Base-by-base conservation (phyloP, 2,113 vertebrate species). In the Seriola dumerili region DNA sequence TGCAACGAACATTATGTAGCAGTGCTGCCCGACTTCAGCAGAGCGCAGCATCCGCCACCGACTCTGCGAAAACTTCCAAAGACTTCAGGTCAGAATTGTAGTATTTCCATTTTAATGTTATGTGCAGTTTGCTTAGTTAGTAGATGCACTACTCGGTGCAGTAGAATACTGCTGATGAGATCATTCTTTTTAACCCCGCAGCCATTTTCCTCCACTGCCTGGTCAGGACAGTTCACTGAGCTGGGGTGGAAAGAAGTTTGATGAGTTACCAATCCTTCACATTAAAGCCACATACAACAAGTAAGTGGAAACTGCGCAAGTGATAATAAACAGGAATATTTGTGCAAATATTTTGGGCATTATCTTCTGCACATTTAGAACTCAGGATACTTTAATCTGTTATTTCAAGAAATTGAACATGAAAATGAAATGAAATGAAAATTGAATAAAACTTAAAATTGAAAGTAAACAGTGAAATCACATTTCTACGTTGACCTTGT, bases 201-300 rank as follows among this genome's bases (percentile, higher is more conserved):
- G 98, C 87, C 72, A 88, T 46, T 91, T 90, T 8, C 95, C 97
- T 74, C 96, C 98, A 2, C 1, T 96, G 16, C 96, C 95, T 1
- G 96, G 95, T 32, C 86, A 97, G 72, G 95, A 96, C 65, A 96
- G 91, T 69, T 48, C 94, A 3, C 92, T 97, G 85, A 91, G 90
- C 3, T 99, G 98, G 98, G 96, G 77, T 46, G 97, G 97, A 3
- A 97, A 94, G 87, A 95, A 80, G 76, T 99, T 96, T 86, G 97
- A 98, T 63, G 97, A 99, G 76, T 93, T 99, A 46, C 97, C 97
- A 0, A 93, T 99, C 13, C 92, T 92, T 50, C 96, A 99, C 87
- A 94, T 99, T 73, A 99, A 99, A 94, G 98, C 98, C 1, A 97
- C 98, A 0, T 97, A 98, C 85, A 99, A 99, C 95, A 99, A 99